A percentile compares a stretch with the other conserved stretches of the same genome.
Evolutionary conservation across 2,113 vertebrate species (phyloP).

Genomic region (Carassius gibelio): DNA sequence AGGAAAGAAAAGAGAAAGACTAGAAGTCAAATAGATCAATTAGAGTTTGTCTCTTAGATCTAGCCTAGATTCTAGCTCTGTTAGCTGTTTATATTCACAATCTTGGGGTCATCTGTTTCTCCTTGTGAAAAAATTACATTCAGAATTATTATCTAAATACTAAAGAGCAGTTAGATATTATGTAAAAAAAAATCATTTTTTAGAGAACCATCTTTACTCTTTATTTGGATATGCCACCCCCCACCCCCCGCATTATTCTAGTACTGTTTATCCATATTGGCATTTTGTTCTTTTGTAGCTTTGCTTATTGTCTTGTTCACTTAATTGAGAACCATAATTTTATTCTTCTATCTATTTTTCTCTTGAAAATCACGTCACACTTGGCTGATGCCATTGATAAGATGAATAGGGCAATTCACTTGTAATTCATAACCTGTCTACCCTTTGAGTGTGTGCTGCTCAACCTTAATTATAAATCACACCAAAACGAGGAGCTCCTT

Average conservation of each 20-base stretch:
- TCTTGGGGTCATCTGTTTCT: not conserved
- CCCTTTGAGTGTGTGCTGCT: slow-evolving; percentile 49
- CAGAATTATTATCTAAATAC: not conserved
- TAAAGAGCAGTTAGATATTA: not conserved
- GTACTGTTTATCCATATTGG: slow-evolving; percentile 60
- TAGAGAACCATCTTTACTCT: not conserved
- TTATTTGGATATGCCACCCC: slow-evolving; percentile 70
- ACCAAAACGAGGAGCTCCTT: slow-evolving; percentile 40
- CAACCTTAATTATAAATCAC: slow-evolving; percentile 62
- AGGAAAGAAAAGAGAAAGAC: not conserved
- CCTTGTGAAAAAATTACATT: not conserved
- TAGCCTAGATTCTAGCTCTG: not conserved
- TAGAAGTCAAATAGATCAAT: not conserved
- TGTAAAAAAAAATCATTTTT: not conserved
- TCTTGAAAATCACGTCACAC: slow-evolving; percentile 72
- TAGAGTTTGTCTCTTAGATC: not conserved
- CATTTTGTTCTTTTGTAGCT: slow-evolving; percentile 60
- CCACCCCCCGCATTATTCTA: slow-evolving; percentile 62
- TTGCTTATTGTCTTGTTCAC: slow-evolving; percentile 48
- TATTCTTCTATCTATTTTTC: slow-evolving; percentile 69
- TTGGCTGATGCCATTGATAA: slow-evolving; percentile 65
- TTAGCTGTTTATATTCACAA: not conserved
- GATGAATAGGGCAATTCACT: slow-evolving; percentile 49
- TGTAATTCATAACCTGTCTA: slow-evolving; percentile 50
- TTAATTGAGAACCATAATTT: slow-evolving; percentile 78